Evolutionary conservation across 1,140 invertebrate species (phyloP).

Genomic region (Marisa cornuarietis): DNA sequence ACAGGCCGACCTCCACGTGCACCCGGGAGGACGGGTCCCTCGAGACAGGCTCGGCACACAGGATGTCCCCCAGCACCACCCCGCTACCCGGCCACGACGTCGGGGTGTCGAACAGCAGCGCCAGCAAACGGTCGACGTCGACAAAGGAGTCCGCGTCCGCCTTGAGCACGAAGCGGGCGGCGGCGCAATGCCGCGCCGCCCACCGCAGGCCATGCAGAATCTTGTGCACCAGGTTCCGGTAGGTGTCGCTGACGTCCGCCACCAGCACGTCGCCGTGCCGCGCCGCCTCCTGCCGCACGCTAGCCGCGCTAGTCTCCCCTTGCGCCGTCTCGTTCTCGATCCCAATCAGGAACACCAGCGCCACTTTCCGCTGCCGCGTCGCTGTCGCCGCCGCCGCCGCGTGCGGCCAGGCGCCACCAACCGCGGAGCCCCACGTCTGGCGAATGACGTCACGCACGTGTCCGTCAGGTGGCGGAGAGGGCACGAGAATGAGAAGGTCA

Average conservation of each 20-base stretch:
- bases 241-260: constrained; percentile 43
- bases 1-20: not conserved
- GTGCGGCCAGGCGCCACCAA: constrained; percentile 21
- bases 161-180: constrained; percentile 80
- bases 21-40: constrained; percentile 28
- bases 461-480: constrained; percentile 8
- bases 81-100: not conserved
- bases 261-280: constrained; percentile 44
- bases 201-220: constrained; percentile 86
- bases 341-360: constrained; percentile 34
- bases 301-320: not conserved
- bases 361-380: constrained; percentile 3
- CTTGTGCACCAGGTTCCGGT: constrained; percentile 50
- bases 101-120: constrained; percentile 3
- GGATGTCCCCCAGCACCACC: constrained; percentile 17
- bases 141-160: constrained; percentile 88
- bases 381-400: not conserved
- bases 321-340: not conserved
- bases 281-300: constrained; percentile 24
- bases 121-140: constrained; percentile 71
- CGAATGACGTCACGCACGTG: constrained; percentile 26
- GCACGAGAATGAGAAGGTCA: constrained; percentile 28
- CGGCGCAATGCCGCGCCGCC: constrained; percentile 73
- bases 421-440: constrained; percentile 30
- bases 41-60: not conserved